phyloP scores from a whole-genome alignment of 2,888 invertebrate genomes.

The Falcaria lacertinaria region DNA sequence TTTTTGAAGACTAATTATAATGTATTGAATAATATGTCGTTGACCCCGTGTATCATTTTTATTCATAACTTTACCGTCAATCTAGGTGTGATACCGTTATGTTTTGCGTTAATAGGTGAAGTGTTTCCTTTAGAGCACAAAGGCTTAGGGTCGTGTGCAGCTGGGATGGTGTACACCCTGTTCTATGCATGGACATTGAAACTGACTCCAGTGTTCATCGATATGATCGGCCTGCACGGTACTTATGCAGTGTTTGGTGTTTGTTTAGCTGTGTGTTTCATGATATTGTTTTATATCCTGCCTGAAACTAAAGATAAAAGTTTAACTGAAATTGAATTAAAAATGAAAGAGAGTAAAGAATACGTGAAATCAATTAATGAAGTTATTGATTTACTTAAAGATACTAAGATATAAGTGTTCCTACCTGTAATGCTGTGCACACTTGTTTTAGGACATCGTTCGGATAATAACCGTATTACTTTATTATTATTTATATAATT shows the following conservation, averaged over 20 bases:
- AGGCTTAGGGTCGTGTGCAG: conserved; percentile 27
- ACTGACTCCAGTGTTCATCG: conserved; percentile 35
- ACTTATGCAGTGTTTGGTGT: conserved; percentile 32
- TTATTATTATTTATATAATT: too few species aligned
- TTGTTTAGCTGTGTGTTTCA: conserved; percentile 21
- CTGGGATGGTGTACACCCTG: conserved; percentile 31
- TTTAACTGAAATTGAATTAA: conserved; percentile 39
- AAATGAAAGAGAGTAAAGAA: conserved; percentile 20
- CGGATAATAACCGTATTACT: too few species aligned
- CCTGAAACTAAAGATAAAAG: conserved; percentile 45
- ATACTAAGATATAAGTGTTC: too few species aligned
- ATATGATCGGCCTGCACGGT: conserved; percentile 26
- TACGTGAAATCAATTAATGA: background rate
- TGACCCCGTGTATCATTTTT: conserved; percentile 28
- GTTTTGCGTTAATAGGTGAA: conserved; percentile 33
- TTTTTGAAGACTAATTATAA: conserved; percentile 20
- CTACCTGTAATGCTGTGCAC: too few species aligned
- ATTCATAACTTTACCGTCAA: conserved; percentile 28
- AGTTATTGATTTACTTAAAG: background rate
- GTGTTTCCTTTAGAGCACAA: conserved; percentile 41
- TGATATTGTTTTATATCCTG: conserved; percentile 28
- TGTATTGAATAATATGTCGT: conserved; percentile 17
- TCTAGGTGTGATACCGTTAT: conserved; percentile 30
- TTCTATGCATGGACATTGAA: conserved; percentile 32
- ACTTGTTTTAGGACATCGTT: too few species aligned